Evolutionary conservation across 2,888 invertebrate genomes (phyloP).

Genomic region (Eulithis testata): DNA sequence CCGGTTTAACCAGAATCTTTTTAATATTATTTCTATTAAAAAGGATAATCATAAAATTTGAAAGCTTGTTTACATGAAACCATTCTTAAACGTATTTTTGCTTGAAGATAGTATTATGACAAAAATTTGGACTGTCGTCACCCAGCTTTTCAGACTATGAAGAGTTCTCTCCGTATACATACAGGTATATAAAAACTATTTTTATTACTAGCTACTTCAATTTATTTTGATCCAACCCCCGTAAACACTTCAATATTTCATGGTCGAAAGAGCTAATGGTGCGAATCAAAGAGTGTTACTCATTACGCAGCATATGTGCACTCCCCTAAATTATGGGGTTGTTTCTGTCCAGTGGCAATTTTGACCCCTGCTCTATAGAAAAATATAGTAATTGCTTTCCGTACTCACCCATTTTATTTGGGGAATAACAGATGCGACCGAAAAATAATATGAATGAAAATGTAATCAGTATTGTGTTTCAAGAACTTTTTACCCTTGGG

Average conservation of each 20-base stretch:
- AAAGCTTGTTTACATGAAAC: too few species aligned
- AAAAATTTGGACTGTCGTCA: too few species aligned
- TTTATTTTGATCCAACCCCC: not conserved
- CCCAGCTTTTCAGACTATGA: too few species aligned
- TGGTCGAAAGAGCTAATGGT: constrained; percentile 48
- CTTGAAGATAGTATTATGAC: too few species aligned
- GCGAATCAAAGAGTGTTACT: constrained; percentile 53
- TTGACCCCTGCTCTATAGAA: constrained; percentile 44
- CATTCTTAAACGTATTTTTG: too few species aligned
- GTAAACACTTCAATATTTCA: constrained; percentile 53
- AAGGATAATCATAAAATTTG: too few species aligned
- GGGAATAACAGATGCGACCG: constrained; percentile 39
- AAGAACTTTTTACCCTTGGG: constrained; percentile 6
- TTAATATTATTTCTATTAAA: too few species aligned
- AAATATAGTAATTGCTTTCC: constrained; percentile 40
- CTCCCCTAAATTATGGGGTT: constrained; percentile 39
- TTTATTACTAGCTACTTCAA: not conserved
- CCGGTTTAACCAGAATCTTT: too few species aligned
- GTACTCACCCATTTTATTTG: constrained; percentile 38
- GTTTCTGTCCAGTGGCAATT: constrained; percentile 37
- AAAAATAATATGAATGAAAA: constrained; percentile 33
- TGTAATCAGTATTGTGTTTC: constrained; percentile 14
- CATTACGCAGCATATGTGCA: constrained; percentile 61
- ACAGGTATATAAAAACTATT: too few species aligned
- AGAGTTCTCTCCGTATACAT: too few species aligned